Conservation (phyloP, 2,888 invertebrate species). For the Mesorhabditis sp. region DNA sequence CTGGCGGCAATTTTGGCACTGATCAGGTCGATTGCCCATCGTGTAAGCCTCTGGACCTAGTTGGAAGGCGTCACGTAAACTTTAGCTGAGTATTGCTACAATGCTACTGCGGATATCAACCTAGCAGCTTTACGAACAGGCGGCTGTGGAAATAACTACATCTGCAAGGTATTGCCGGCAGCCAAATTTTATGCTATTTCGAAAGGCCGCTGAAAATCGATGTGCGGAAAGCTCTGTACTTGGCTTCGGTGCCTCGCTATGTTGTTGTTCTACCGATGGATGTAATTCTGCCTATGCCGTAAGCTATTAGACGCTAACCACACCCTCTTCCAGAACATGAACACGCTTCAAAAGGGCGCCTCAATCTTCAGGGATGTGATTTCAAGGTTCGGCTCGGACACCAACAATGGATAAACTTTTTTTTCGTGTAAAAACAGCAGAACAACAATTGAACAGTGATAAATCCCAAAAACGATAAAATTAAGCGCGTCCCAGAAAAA, state of each 20-base stretch:
- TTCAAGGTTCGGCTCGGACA: not conserved
- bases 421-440: not conserved
- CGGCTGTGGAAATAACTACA: not conserved
- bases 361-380: not conserved
- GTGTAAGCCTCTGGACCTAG: not conserved
- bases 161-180: not conserved
- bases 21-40: constrained; percentile 1
- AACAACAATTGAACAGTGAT: not conserved
- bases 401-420: not conserved
- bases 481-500: not conserved
- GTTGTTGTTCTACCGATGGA: not conserved
- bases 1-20: not conserved
- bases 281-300: not conserved
- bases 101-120: constrained; percentile 4
- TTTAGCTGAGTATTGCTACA: not conserved
- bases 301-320: not conserved
- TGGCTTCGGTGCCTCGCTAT: not conserved
- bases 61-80: not conserved
- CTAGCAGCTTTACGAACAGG: constrained; percentile 2
- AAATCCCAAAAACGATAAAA: constrained; percentile 12
- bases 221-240: constrained; percentile 4
- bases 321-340: not conserved
- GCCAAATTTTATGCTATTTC: not conserved
- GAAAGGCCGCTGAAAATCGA: not conserved
- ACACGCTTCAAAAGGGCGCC: constrained; percentile 3